Percentiles rank a stretch among this genome's conserved stretches.
Evolutionary conservation across 2,797 vertebrate genomes (phyloP).

Genomic region (Oryzias dopingdopingensis): DNA sequence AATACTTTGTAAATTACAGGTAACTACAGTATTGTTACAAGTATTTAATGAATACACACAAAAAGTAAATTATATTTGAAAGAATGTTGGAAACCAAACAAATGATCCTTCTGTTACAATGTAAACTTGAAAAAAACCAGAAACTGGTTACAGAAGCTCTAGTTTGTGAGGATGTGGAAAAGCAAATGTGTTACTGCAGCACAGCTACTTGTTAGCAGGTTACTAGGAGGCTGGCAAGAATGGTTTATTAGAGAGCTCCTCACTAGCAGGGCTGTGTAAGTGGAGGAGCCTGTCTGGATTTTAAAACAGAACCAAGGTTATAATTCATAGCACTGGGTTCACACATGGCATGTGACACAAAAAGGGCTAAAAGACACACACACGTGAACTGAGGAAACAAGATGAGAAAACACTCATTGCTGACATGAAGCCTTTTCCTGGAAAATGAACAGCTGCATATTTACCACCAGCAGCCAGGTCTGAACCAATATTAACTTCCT

Average conservation of each 20-base stretch:
- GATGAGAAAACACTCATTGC: slow-evolving; percentile 11
- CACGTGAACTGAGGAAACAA: slow-evolving; percentile 10
- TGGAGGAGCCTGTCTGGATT: slow-evolving; percentile 67
- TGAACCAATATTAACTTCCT: slow-evolving; percentile 43
- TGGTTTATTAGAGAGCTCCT: slow-evolving; percentile 59
- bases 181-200: slow-evolving; percentile 23
- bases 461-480: slow-evolving; percentile 19
- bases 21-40: no score
- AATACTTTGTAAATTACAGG: no score
- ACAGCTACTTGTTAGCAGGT: slow-evolving; percentile 56
- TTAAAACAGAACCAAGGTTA: slow-evolving; percentile 67
- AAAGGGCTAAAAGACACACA: slow-evolving; percentile 13
- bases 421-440: slow-evolving; percentile 25
- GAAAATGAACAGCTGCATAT: slow-evolving; percentile 34
- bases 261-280: slow-evolving; percentile 64
- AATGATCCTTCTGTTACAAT: no score
- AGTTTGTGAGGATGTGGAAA: slow-evolving; percentile 9
- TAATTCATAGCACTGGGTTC: slow-evolving; percentile 59
- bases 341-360: slow-evolving; percentile 55
- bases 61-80: no score
- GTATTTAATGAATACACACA: no score
- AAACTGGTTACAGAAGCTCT: no score
- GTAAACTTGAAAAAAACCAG: no score
- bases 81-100: no score
- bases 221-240: slow-evolving; percentile 56